phyloP scores from a whole-genome alignment of 1,140 invertebrate species.

The Drosophila albomicans region DNA sequence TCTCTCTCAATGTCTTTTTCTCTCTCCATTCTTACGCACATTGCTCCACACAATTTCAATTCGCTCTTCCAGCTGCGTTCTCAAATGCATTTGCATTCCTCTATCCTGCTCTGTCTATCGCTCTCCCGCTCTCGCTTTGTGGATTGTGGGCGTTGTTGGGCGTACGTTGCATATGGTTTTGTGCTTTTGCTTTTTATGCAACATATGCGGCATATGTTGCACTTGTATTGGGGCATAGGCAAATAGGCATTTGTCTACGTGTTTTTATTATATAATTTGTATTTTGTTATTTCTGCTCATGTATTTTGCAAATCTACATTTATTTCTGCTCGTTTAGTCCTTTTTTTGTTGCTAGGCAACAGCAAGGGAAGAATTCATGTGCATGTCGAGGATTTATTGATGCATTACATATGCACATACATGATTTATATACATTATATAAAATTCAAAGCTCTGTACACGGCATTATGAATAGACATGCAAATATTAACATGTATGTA shows the following conservation, averaged over 20 bases:
- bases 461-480: constrained; percentile 33
- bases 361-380: background rate
- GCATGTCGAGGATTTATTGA: constrained; percentile 27
- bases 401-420: constrained; percentile 34
- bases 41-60: constrained; percentile 33
- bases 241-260: constrained; percentile 32
- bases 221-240: constrained; percentile 12
- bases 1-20: background rate
- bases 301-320: constrained; percentile 48
- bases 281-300: constrained; percentile 74
- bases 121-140: constrained; percentile 8
- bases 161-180: constrained; percentile 74
- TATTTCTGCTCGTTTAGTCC: constrained; percentile 30
- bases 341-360: constrained; percentile 60
- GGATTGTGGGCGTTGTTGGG: constrained; percentile 47
- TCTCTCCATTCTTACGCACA: background rate
- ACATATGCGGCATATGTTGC: constrained; percentile 72
- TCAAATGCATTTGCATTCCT: constrained; percentile 38
- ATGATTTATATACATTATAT: constrained; percentile 55
- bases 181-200: constrained; percentile 76
- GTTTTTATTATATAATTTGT: constrained; percentile 77
- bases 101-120: background rate
- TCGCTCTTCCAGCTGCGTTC: constrained; percentile 25
- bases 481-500: constrained; percentile 24
- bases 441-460: constrained; percentile 40